phyloP scores from a whole-genome alignment of 2,113 vertebrate species.

The Loxodonta africana region DNA sequence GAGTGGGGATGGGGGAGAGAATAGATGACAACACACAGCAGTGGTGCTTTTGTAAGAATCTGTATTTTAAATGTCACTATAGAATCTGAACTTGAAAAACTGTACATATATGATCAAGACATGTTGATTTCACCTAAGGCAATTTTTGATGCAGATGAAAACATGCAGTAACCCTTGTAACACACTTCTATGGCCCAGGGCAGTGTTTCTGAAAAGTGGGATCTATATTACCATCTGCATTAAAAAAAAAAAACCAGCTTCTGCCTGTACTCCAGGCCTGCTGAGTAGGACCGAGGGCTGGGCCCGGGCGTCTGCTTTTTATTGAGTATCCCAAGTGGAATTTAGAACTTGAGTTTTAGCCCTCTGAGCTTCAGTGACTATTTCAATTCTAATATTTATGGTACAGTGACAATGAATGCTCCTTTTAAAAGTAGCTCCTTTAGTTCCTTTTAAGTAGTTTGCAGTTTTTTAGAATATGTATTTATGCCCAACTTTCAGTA shows the following conservation, averaged over 20 bases:
- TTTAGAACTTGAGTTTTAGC: constrained; percentile 3
- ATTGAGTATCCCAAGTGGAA: neutral
- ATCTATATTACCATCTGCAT: neutral
- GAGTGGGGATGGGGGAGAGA: too few species aligned
- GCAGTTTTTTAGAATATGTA: neutral
- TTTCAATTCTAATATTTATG: neutral
- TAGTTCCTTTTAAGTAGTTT: neutral
- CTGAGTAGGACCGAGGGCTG: neutral
- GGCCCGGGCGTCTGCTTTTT: neutral
- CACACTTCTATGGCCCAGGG: neutral
- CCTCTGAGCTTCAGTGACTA: neutral
- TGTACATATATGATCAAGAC: neutral
- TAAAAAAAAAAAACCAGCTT: neutral
- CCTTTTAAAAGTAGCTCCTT: neutral
- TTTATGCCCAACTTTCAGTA: neutral
- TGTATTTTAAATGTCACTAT: neutral
- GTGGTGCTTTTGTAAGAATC: neutral
- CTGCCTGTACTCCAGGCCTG: neutral
- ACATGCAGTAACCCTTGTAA: neutral
- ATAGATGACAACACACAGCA: neutral
- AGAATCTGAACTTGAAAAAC: neutral
- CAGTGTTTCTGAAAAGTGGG: neutral
- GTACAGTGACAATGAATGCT: neutral
- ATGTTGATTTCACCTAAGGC: neutral
- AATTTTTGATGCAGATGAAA: neutral